Evolutionary conservation across 2,888 invertebrate genomes (phyloP).

Genomic region (Drosophila picticornis): DNA sequence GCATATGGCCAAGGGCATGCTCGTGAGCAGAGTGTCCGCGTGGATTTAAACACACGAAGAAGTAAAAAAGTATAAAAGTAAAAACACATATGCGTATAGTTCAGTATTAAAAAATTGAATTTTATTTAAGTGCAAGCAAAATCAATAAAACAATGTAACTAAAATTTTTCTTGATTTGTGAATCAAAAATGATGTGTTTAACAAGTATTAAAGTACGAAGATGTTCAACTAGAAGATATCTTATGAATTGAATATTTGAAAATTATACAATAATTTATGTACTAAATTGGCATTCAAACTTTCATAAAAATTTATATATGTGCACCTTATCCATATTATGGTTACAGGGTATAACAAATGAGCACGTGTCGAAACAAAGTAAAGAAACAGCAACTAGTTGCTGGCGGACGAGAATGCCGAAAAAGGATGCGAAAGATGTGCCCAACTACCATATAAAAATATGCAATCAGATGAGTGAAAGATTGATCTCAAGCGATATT

Average conservation of each 20-base stretch:
- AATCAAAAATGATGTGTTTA: conserved; percentile 64
- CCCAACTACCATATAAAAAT: conserved; percentile 81
- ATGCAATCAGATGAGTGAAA: conserved; percentile 81
- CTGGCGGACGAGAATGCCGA: conserved; percentile 58
- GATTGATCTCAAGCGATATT: conserved; percentile 84
- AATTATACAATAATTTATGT: not conserved
- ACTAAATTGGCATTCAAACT: not conserved
- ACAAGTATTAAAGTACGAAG: not conserved
- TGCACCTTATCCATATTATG: not conserved
- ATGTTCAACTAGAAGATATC: conserved; percentile 3
- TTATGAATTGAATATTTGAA: not conserved
- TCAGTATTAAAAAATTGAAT: conserved; percentile 26
- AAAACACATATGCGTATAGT: conserved; percentile 1
- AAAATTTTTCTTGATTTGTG: conserved; percentile 71
- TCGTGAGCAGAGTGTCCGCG: not conserved
- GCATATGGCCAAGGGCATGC: conserved; percentile 11
- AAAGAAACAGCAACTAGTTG: conserved; percentile 35
- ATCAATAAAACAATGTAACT: conserved; percentile 45
- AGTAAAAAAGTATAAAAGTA: not conserved
- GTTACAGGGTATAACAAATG: conserved; percentile 22
- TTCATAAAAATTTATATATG: not conserved
- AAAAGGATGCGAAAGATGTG: conserved; percentile 76
- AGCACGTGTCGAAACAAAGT: conserved; percentile 39
- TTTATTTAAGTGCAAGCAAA: conserved; percentile 8
- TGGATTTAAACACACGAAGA: conserved; percentile 1